Evolutionary conservation across 2,113 vertebrate genomes (phyloP).

Genomic region (Leucosticte australis): DNA sequence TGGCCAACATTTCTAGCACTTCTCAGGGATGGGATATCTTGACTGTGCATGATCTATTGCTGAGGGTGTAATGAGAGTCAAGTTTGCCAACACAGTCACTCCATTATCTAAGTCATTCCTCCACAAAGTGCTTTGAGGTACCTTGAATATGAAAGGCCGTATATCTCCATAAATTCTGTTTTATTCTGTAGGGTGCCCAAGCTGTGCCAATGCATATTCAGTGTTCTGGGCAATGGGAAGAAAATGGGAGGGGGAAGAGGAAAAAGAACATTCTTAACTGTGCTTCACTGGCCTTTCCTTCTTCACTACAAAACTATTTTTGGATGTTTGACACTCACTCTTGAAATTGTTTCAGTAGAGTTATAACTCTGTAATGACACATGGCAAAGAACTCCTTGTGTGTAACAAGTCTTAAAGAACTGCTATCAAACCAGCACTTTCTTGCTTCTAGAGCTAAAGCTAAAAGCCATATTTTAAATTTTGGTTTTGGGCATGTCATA

Average conservation of each 20-base stretch:
- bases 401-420: neutral
- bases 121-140: slow-evolving; percentile 66
- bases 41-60: slow-evolving; percentile 50
- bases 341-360: neutral
- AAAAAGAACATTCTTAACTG: neutral
- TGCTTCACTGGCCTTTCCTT: slow-evolving; percentile 6
- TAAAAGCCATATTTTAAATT: neutral
- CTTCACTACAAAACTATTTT: neutral
- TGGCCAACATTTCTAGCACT: slow-evolving; percentile 24
- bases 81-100: slow-evolving; percentile 63
- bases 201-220: slow-evolving; percentile 65
- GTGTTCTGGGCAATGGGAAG: neutral
- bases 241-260: neutral
- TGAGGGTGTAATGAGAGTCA: slow-evolving; percentile 52
- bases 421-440: neutral
- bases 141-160: slow-evolving; percentile 66
- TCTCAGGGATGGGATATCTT: slow-evolving; percentile 27
- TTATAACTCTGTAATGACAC: slow-evolving; percentile 7
- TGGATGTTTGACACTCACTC: neutral
- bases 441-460: neutral
- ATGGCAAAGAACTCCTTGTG: neutral
- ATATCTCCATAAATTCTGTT: slow-evolving; percentile 65
- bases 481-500: accelerated
- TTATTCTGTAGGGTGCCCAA: slow-evolving; percentile 38
- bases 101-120: slow-evolving; percentile 66